A percentile compares a stretch with the other conserved stretches of the same genome.
Conservation (phyloP, 2,888 invertebrate species). For the Synergus japonicus region DNA sequence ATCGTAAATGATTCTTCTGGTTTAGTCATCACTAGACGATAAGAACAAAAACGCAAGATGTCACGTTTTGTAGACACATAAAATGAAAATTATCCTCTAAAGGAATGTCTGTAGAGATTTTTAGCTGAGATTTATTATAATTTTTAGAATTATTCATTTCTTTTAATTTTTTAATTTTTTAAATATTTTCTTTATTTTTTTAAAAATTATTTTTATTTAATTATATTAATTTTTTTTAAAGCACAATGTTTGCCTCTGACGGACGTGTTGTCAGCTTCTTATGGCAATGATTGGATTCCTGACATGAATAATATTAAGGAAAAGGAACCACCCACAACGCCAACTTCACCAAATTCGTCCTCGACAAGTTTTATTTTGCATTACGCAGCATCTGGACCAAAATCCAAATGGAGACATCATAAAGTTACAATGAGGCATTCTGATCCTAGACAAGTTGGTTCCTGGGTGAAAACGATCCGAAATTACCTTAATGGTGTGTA, state of each 20-base stretch:
- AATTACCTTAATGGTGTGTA: slow-evolving; percentile 79
- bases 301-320: slow-evolving; percentile 72
- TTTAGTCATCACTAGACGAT: neutral
- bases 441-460: slow-evolving; percentile 81
- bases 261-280: slow-evolving; percentile 80
- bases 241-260: slow-evolving; percentile 76
- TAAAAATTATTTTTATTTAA: no score
- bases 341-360: slow-evolving; percentile 57
- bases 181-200: no score
- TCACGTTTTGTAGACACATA: neutral
- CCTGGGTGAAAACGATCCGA: slow-evolving; percentile 82
- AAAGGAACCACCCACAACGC: slow-evolving; percentile 59
- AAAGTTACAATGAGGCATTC: slow-evolving; percentile 81
- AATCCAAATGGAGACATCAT: slow-evolving; percentile 81
- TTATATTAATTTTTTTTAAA: no score
- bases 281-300: slow-evolving; percentile 75
- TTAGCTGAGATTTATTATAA: no score
- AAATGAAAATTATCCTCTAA: neutral
- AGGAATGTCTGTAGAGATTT: no score
- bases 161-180: no score
- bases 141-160: no score
- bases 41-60: neutral
- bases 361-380: slow-evolving; percentile 81
- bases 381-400: slow-evolving; percentile 80
- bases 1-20: neutral